These are phyloP conservation scores for Oreonectes daqikongensis DNA, from an alignment of 2,797 vertebrate species.

Conservation along the genomic window DNA sequence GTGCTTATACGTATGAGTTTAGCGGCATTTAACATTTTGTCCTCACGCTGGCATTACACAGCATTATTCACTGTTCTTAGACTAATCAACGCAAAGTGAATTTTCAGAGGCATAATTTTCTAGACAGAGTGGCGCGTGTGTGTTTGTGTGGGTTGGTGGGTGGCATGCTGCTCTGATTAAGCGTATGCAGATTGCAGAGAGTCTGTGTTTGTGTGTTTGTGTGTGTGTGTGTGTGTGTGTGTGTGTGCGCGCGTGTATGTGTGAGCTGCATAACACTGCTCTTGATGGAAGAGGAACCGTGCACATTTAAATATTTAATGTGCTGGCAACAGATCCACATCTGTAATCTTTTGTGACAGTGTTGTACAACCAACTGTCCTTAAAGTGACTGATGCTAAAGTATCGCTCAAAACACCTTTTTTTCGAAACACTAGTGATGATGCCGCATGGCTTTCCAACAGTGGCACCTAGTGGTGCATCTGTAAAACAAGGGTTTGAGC, in stretches of 20 bases:
- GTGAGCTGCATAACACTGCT: slow-evolving; percentile 14
- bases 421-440: slow-evolving; percentile 47
- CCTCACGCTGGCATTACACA: slow-evolving; percentile 36
- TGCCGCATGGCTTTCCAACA: slow-evolving; percentile 27
- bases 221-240: not conserved
- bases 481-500: not conserved
- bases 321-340: slow-evolving; percentile 33
- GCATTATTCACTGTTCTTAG: slow-evolving; percentile 44
- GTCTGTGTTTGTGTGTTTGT: slow-evolving; percentile 36
- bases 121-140: slow-evolving; percentile 35
- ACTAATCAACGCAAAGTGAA: slow-evolving; percentile 40
- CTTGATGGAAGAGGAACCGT: slow-evolving; percentile 17
- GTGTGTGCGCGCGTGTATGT: not conserved
- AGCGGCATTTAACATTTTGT: slow-evolving; percentile 26
- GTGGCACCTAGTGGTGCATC: slow-evolving; percentile 53
- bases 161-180: slow-evolving; percentile 58
- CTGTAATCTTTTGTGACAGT: slow-evolving; percentile 40
- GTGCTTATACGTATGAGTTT: not conserved
- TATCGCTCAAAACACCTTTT: slow-evolving; percentile 24
- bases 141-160: slow-evolving; percentile 48
- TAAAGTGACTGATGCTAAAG: slow-evolving; percentile 28
- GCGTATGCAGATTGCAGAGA: slow-evolving; percentile 53
- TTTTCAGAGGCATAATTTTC: slow-evolving; percentile 43
- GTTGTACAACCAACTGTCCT: slow-evolving; percentile 36
- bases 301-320: slow-evolving; percentile 67